Evolutionary conservation across 2,797 vertebrate genomes (phyloP), one percentile per base, ranked within the genome.

Genomic region (Mormyrus hasselquistii): DNA sequence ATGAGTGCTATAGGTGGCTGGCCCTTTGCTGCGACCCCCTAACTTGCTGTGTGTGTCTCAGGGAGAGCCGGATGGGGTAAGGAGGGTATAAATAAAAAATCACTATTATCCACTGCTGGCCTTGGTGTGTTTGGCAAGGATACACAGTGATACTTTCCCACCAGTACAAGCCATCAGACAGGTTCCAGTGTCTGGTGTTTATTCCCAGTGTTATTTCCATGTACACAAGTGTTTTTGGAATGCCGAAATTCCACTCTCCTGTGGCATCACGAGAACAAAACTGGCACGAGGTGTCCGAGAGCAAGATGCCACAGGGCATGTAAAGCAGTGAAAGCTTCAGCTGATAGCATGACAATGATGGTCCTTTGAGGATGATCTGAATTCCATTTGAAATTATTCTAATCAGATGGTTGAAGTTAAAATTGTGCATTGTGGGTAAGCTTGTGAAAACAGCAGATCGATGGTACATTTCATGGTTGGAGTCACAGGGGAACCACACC

Each of bases 151-250:
- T 10, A 19, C 47, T 65, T 34, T 73, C 6, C 79, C 82, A 59
- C 7, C 3, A 7, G 25, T 22, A 4, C 9, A 52, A 52, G 88
- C 19, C 7, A 85, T 41, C 55, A 10, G 41, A 89, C 88, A 89
- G 79, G 41, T 89, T 65, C 57, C 52, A 29, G 47, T 52, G 14
- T 49, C 57, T 10, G 22, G 59, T 52, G 16, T 49, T 38, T 16
- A 55, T 14, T 53, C n/a, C 50, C n/a, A 57, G 8, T 12, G 2
- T 7, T 29, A 22, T 87, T 73, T 73, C 52, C 73, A 69, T 9
- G n/a, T n/a, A 4, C 47, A n/a, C 52, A 16, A n/a, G 86, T 12
- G 59, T 62, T 47, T 34, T 14, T 82, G 90, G 89, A 92, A 92
- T 90, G 90, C 50, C 41, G 76, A 76, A 34, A 2, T 25, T 88